Evolutionary conservation across 2,888 invertebrate genomes (phyloP).

Genomic region (Endotricha flammealis): DNA sequence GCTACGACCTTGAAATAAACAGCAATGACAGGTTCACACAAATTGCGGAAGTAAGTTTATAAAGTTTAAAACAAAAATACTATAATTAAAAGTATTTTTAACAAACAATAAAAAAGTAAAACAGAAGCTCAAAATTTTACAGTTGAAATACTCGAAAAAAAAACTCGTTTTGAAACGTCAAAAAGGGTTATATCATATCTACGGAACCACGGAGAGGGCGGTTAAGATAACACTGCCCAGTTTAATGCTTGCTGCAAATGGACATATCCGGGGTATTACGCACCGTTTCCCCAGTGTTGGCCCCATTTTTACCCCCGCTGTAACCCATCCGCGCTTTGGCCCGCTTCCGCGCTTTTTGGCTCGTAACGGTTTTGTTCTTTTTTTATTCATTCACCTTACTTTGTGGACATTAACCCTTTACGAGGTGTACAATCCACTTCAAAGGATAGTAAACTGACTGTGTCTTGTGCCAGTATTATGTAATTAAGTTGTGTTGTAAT

Average conservation of each 20-base stretch:
- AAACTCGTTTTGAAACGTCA: conserved; percentile 14
- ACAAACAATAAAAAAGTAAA: not conserved
- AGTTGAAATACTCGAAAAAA: not conserved
- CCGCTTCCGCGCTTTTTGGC: conserved; percentile 20
- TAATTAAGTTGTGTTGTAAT: too few relatives aligned
- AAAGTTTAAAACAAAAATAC: too few relatives aligned
- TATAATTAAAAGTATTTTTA: too few relatives aligned
- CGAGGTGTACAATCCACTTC: too few relatives aligned
- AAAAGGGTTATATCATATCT: conserved; percentile 21
- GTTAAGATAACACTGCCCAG: conserved; percentile 28
- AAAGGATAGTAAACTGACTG: too few relatives aligned
- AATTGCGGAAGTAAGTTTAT: too few relatives aligned
- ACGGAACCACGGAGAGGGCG: conserved; percentile 21
- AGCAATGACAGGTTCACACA: too few relatives aligned
- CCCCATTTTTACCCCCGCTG: conserved; percentile 22
- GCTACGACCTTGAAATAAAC: too few relatives aligned
- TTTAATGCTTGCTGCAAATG: conserved; percentile 29
- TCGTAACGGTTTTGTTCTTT: conserved; percentile 14
- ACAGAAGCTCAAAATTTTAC: conserved; percentile 1
- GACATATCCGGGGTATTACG: conserved; percentile 29
- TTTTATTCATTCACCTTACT: not conserved
- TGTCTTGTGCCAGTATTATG: too few relatives aligned
- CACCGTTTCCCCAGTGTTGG: conserved; percentile 23
- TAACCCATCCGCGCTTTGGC: conserved; percentile 23
- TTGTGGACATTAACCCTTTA: not conserved